These are phyloP conservation scores for Catostomus latipinnis DNA, from an alignment of 2,797 vertebrate species.

Conservation along the genomic window DNA sequence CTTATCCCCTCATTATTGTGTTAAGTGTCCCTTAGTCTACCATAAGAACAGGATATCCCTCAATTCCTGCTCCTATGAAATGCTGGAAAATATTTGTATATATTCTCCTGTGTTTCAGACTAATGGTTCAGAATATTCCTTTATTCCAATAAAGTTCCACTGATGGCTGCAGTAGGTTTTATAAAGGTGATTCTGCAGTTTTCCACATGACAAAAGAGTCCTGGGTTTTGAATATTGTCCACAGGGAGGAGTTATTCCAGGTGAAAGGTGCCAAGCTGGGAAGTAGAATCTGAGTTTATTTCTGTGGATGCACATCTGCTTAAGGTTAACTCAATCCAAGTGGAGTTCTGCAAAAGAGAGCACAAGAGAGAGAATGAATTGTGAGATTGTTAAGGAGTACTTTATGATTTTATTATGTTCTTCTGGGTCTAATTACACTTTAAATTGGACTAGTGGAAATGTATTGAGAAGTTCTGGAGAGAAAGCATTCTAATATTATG, in stretches of 20 bases:
- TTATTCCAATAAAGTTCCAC: background rate
- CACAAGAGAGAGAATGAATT: slow-evolving; percentile 9
- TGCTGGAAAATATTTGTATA: slow-evolving; percentile 19
- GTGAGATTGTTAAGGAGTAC: slow-evolving; percentile 1
- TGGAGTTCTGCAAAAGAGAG: slow-evolving; percentile 33
- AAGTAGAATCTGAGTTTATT: background rate
- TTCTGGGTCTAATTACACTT: background rate
- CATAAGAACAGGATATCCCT: background rate
- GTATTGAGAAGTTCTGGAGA: background rate
- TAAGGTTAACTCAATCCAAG: slow-evolving; percentile 10
- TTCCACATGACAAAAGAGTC: background rate
- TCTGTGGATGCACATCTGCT: background rate
- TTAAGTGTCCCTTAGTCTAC: background rate
- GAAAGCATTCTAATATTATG: no score
- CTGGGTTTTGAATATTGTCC: background rate
- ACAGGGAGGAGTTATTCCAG: slow-evolving; percentile 22
- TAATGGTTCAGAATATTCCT: background rate
- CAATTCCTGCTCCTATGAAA: background rate
- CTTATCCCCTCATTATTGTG: slow-evolving; percentile 25
- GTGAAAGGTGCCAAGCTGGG: slow-evolving; percentile 6
- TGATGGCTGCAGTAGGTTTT: background rate
- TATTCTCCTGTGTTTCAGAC: slow-evolving; percentile 29
- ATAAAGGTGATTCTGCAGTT: background rate
- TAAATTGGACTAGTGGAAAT: background rate
- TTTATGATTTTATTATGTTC: background rate